phyloP scores from a whole-genome alignment of 2,888 invertebrate species.

The Quadroppia sp. region DNA sequence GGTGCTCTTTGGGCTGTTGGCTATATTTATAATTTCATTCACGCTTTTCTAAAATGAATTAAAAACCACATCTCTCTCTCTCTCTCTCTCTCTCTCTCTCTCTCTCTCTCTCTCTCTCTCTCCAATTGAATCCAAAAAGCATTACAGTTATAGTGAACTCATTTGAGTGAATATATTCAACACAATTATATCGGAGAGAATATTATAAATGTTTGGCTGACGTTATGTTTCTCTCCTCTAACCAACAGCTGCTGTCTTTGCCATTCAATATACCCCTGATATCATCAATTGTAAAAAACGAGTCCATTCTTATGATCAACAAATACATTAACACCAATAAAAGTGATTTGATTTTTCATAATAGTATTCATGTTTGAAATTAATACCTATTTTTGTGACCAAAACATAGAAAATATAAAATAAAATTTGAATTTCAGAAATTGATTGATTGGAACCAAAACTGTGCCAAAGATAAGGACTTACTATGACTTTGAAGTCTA shows the following conservation, averaged over 20 bases:
- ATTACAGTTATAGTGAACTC: neutral
- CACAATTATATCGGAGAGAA: conserved; percentile 3
- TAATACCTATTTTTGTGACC: neutral
- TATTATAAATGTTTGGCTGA: conserved; percentile 19
- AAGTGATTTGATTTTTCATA: too few relatives aligned
- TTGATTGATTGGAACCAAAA: neutral
- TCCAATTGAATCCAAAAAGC: neutral
- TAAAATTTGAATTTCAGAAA: neutral
- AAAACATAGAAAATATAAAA: neutral
- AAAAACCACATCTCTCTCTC: neutral
- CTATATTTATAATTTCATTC: conserved; percentile 12
- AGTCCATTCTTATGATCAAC: too few relatives aligned
- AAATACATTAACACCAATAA: too few relatives aligned
- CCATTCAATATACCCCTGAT: neutral
- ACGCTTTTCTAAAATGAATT: conserved; percentile 10
- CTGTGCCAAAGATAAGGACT: neutral
- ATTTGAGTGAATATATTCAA: conserved; percentile 11
- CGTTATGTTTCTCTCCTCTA: neutral
- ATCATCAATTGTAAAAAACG: neutral
- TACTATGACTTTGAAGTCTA: neutral
- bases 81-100: neutral
- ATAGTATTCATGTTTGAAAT: neutral
- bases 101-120: neutral
- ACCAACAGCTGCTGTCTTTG: conserved; percentile 9
- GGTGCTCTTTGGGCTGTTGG: neutral